phyloP scores from a whole-genome alignment of 2,113 vertebrate species.

The Notechis scutatus region DNA sequence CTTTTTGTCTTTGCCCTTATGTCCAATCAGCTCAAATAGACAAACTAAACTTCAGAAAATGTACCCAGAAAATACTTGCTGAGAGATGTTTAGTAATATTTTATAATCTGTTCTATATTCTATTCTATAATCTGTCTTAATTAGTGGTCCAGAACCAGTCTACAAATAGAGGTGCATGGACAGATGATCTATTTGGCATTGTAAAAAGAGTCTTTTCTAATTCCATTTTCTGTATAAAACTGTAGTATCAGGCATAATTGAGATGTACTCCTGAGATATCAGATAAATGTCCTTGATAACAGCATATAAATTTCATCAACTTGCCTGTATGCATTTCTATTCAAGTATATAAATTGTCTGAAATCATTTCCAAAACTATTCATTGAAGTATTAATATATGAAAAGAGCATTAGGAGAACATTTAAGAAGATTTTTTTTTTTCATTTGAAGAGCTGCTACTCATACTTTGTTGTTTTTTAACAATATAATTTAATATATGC shows the following conservation, averaged over 20 bases:
- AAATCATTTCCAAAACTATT: not conserved
- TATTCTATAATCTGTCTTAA: constrained; percentile 18
- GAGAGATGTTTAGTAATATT: constrained; percentile 48
- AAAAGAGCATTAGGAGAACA: not conserved
- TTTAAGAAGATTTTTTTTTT: too few relatives aligned
- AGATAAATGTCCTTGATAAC: constrained; percentile 20
- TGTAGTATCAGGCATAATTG: constrained; percentile 10
- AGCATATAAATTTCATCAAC: not conserved
- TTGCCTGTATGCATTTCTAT: not conserved
- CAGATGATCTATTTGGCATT: constrained; percentile 41
- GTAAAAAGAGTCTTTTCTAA: constrained; percentile 41
- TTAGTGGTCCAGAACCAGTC: constrained; percentile 43
- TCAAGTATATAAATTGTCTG: not conserved
- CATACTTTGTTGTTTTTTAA: fast-evolving
- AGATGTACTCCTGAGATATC: not conserved
- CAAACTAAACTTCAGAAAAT: constrained; percentile 48
- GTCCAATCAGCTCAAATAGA: constrained; percentile 39
- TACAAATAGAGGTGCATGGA: constrained; percentile 36
- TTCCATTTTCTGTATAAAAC: constrained; percentile 37
- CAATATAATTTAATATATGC: constrained; percentile 7
- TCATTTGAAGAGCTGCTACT: constrained; percentile 5
- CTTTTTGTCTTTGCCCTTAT: constrained; percentile 30
- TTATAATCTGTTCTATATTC: constrained; percentile 34
- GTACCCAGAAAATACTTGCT: constrained; percentile 43
- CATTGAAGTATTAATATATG: not conserved